Evolutionary conservation across 2,113 vertebrate genomes (phyloP).

Genomic region (Fulmarus glacialis): DNA sequence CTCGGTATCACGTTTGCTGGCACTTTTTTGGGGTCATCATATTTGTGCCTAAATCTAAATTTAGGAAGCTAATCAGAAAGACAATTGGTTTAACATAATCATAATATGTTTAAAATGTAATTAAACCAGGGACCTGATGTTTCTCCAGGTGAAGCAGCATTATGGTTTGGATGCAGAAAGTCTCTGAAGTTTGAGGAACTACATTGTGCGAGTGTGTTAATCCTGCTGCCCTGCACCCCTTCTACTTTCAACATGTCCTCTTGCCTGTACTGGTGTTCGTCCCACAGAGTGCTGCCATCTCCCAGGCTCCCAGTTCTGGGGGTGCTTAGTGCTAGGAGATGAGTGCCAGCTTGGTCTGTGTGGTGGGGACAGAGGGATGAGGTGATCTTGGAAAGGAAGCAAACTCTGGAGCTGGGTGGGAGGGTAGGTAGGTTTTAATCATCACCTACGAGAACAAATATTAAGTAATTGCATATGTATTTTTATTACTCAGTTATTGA

Average conservation of each 20-base stretch:
- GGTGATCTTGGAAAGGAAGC: neutral
- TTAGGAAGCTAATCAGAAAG: neutral
- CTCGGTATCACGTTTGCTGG: neutral
- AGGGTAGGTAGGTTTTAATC: neutral
- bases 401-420: neutral
- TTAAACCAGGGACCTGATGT: neutral
- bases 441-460: neutral
- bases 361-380: neutral
- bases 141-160: neutral
- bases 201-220: neutral
- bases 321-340: neutral
- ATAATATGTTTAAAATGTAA: neutral
- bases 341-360: neutral
- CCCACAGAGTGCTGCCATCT: neutral
- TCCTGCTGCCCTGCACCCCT: neutral
- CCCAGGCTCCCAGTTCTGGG: neutral
- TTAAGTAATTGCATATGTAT: neutral
- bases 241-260: neutral
- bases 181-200: neutral
- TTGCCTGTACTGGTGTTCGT: neutral
- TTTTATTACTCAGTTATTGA: neutral
- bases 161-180: neutral
- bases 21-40: rapidly evolving
- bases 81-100: neutral
- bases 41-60: neutral